Base-by-base conservation (phyloP, 2,113 vertebrate species). In the Halichoeres trimaculatus region DNA sequence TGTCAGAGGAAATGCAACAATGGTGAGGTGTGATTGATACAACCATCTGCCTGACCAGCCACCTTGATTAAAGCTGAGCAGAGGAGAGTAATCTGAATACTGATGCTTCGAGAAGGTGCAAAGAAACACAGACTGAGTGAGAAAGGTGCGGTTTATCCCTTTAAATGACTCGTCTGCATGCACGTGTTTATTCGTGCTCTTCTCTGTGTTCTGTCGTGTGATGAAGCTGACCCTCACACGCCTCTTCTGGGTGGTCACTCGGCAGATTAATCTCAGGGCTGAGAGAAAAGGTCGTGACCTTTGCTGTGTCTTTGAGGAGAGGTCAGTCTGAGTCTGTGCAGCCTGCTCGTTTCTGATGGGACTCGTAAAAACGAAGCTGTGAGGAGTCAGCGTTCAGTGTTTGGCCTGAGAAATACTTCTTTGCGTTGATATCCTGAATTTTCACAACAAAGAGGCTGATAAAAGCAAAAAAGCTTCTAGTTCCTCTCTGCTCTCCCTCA, bases 11-110 rank as follows among this genome's bases (percentile, higher is more conserved):
- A 35, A 17, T 70, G 16, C 60, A 76, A 88, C 85, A 82, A 85
- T 57, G 50, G 85, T 59, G 62, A 65, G 16, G 72, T 85, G 80
- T 88, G 86, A 84, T 87, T 72, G 81, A 92, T 91, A 72, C 52
- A 85, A 85, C 90, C 91, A 93, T 91, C 91, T 93, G 91, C 78
- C 74, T 75, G 56, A 60, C 26, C 17, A 62, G 56, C 38, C 72
- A 77, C 76, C 65, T 88, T 59, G 54, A 87, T 78, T 20, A 59
- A 65, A 78, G 26, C 55, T 23, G 1, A 58, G 53, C 45, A 48
- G 45, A 61, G 60, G 70, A 79, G 62, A 12, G 24, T 56, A 22
- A 61, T 60, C 36, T 57, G 43, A 43, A 67, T 50, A 56, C 67
- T 24, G 74, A 40, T 52, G 58, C 17, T 24, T 47, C 14, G 4